Percentiles rank a stretch among this genome's conserved stretches.
phyloP scores from a whole-genome alignment of 2,797 vertebrate genomes.

The Eulemur coronatus region DNA sequence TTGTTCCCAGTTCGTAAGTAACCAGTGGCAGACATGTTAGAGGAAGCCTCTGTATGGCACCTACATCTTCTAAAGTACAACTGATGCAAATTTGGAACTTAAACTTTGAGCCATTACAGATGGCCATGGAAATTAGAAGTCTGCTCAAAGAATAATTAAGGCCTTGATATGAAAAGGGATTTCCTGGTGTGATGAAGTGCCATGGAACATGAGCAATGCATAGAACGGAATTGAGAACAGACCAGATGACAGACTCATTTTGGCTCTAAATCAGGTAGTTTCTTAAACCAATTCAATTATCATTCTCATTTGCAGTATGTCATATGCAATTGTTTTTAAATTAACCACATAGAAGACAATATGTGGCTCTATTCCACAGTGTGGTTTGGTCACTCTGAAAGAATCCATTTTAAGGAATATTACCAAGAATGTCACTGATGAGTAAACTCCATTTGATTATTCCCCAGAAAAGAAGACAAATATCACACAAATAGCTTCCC shows the following conservation, averaged over 20 bases:
- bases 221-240: not conserved
- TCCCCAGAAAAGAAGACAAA: not conserved
- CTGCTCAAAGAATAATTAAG: not conserved
- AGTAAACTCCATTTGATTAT: not conserved
- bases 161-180: not conserved
- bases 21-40: not conserved
- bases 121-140: not conserved
- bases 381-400: not conserved
- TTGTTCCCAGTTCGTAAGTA: not conserved
- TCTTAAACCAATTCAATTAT: not conserved
- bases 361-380: not conserved
- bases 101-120: not conserved
- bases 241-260: not conserved
- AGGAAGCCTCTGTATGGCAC: not conserved
- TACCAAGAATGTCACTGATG: not conserved
- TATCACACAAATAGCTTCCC: not conserved
- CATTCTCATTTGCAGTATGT: not conserved
- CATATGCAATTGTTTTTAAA: not conserved
- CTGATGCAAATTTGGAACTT: not conserved
- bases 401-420: not conserved
- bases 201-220: not conserved
- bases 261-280: not conserved
- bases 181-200: not conserved
- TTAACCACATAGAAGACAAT: not conserved
- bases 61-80: not conserved